These are phyloP conservation scores for Chunga burmeisteri DNA, from an alignment of 2,113 vertebrate species.

Conservation along the genomic window DNA sequence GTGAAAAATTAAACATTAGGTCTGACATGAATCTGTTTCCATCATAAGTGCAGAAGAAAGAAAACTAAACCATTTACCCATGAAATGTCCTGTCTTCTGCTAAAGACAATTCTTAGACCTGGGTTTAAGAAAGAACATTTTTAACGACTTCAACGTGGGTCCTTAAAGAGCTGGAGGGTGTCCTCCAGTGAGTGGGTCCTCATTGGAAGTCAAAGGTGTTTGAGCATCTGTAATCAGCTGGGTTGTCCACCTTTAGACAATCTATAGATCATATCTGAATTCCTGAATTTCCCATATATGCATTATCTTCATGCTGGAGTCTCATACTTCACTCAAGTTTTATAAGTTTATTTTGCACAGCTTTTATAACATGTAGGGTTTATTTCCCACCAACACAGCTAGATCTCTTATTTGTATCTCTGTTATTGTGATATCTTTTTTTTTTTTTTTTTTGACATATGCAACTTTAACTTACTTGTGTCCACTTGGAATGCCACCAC, in stretches of 20 bases:
- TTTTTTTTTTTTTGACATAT: background rate
- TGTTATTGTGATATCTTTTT: background rate
- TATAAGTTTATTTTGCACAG: background rate
- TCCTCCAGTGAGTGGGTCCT: no score
- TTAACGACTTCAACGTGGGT: background rate
- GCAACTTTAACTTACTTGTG: background rate
- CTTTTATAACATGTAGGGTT: background rate
- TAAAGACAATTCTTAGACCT: background rate
- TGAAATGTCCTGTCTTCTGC: background rate
- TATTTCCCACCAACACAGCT: background rate
- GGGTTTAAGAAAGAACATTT: background rate
- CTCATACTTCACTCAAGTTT: background rate
- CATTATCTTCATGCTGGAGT: background rate
- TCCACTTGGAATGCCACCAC: fast-evolving
- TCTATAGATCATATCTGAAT: background rate
- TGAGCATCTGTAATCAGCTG: background rate
- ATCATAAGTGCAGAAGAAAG: background rate
- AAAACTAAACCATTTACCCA: background rate
- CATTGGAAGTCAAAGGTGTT: background rate
- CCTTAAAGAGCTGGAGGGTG: background rate
- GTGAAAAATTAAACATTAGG: background rate
- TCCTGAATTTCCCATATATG: background rate
- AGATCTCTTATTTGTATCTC: background rate
- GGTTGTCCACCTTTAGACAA: background rate
- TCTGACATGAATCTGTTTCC: background rate